Evolutionary conservation across 2,113 vertebrate genomes (phyloP).

Genomic region (Cisticola juncidis): DNA sequence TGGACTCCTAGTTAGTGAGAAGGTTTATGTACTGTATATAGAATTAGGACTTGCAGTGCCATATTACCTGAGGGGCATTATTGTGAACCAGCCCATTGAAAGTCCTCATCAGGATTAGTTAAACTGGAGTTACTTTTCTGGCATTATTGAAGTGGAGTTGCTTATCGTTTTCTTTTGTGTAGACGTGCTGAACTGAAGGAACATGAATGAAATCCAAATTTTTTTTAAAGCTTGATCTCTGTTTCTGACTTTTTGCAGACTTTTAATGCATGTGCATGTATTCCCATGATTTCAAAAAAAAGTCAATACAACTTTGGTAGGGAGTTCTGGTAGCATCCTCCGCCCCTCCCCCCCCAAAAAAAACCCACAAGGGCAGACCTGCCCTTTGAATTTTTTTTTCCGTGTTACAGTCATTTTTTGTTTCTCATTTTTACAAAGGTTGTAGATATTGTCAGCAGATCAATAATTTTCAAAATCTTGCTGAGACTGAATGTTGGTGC

Average conservation of each 20-base stretch:
- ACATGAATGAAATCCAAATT: not conserved
- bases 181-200: not conserved
- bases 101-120: not conserved
- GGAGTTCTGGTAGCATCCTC: not conserved
- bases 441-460: not conserved
- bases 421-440: not conserved
- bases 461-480: not conserved
- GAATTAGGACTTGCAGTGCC: not conserved
- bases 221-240: not conserved
- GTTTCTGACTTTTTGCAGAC: not conserved
- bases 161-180: not conserved
- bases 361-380: not conserved
- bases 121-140: not conserved
- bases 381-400: not conserved
- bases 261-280: not conserved
- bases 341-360: accelerated
- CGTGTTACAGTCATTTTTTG: not conserved
- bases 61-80: not conserved
- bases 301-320: not conserved
- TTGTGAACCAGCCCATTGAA: not conserved
- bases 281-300: not conserved
- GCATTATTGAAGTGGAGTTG: not conserved
- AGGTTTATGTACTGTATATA: not conserved
- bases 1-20: not conserved
- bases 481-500: not conserved